Base-by-base conservation (phyloP, 2,113 vertebrate genomes). In the Anthoscopus minutus region DNA sequence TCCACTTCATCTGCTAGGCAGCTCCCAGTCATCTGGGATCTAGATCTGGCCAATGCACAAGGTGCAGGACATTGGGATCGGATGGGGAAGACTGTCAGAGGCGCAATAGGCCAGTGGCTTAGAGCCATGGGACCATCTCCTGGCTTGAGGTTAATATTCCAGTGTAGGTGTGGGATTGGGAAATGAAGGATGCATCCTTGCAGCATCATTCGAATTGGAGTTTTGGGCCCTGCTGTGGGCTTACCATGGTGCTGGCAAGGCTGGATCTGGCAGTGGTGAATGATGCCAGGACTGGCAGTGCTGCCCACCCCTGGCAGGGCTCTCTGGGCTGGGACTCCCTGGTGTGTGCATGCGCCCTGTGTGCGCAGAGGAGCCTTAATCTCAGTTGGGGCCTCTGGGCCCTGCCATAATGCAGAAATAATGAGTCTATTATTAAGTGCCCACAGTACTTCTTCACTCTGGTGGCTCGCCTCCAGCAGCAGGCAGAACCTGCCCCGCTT, bases 401-500 rank as follows among this genome's bases (percentile, higher is more conserved):
- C 72, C 88, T 96, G 88, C 90, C 82, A 92, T 96, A 97, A 97
- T 96, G 86, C 73, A 96, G 89, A 95, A 96, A 97, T 89, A 95
- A 96, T 95, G 92, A 97, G 92, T 81, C 94, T 96, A 91, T 96
- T 94, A 89, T 96, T 96, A 96, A 96, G 92, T 89, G 89, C 88
- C 93, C 91, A 96, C 92, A 92, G 89, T 92, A 94, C 96, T 96
- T 95, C 92, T 94, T 89, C 84, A 79, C 89, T 92, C 71, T 0
- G 20, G 91, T 96, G 93, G 92, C 86, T 93, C 20, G 89, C 94
- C 95, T 97, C 93, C 96, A 96, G 96, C 89, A 89, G 82, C 93
- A 96, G 94, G 96, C 93, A 95, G 91, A 94, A 92, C 96, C 86
- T 96, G 92, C 91, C 96, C 96, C 86, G 35, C 96, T 96, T 96